Percentiles rank a stretch among this genome's conserved stretches.
Conservation (phyloP, 1,140 invertebrate species). For the Thaumatotibia leucotreta region DNA sequence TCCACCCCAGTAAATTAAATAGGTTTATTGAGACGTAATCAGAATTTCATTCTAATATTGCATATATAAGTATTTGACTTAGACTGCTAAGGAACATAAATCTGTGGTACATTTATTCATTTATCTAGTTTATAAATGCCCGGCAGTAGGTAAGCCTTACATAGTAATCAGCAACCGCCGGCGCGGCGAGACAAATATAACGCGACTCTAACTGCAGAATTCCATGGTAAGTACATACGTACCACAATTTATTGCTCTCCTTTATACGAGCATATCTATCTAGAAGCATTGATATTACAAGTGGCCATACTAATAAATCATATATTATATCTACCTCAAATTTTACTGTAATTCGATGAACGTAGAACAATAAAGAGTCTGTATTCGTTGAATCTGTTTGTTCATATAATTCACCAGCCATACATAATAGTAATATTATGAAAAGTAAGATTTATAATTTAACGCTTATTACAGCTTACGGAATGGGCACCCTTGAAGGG, state of each 20-base stretch:
- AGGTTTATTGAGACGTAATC: not conserved
- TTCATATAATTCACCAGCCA: no score
- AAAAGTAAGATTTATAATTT: not conserved
- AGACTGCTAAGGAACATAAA: not conserved
- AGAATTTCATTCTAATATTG: not conserved
- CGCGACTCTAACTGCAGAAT: not conserved
- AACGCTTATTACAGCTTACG: not conserved
- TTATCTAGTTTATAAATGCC: conserved; percentile 11
- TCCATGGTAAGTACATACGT: not conserved
- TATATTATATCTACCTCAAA: not conserved
- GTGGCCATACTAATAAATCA: not conserved
- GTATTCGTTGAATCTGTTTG: no score
- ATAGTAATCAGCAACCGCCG: conserved; percentile 1
- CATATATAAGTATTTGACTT: conserved; percentile 2
- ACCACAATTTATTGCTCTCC: not conserved
- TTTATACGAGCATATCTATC: not conserved
- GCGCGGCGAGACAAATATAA: not conserved
- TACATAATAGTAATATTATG: no score
- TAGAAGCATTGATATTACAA: not conserved
- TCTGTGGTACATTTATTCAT: conserved; percentile 6
- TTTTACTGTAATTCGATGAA: not conserved
- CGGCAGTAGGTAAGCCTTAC: conserved; percentile 11
- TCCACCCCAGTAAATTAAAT: no score
- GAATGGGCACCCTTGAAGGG: not conserved
- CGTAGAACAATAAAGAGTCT: no score